phyloP scores from a whole-genome alignment of 2,888 invertebrate genomes.

The Pandemis heparana region DNA sequence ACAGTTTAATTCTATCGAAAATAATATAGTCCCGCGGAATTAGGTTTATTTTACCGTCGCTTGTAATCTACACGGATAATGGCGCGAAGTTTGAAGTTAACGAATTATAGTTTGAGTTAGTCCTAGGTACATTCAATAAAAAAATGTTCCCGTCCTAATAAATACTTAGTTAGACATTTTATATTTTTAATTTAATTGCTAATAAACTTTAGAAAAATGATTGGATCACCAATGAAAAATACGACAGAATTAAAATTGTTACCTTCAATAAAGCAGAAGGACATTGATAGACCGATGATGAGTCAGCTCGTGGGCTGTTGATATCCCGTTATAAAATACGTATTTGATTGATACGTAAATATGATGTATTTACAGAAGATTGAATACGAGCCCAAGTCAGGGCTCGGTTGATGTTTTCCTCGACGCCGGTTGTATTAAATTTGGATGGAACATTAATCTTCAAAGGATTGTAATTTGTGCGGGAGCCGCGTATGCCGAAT shows the following conservation, averaged over 20 bases:
- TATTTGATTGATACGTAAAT: conserved; percentile 42
- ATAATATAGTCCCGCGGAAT: conserved; percentile 24
- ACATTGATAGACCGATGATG: conserved; percentile 25
- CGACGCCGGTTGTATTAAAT: conserved; percentile 51
- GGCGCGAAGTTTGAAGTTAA: conserved; percentile 11
- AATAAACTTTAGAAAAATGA: neutral
- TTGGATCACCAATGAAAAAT: neutral
- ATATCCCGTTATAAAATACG: conserved; percentile 38
- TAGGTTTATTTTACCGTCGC: conserved; percentile 12
- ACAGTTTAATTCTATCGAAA: conserved; percentile 42
- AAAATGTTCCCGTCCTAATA: neutral
- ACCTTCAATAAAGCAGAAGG: conserved; percentile 4
- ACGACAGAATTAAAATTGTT: neutral
- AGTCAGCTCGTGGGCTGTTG: conserved; percentile 30
- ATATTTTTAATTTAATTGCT: neutral
- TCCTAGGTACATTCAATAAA: neutral
- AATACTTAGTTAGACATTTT: neutral
- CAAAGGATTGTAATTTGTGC: conserved; percentile 59
- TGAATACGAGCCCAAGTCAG: conserved; percentile 45
- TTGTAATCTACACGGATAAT: neutral
- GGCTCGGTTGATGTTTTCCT: conserved; percentile 49
- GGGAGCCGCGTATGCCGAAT: conserved; percentile 45
- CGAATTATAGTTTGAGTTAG: neutral
- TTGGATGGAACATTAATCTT: conserved; percentile 61
- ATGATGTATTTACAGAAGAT: conserved; percentile 45